Evolutionary conservation across 2,113 vertebrate species (phyloP).

Genomic region (Mirounga angustirostris): DNA sequence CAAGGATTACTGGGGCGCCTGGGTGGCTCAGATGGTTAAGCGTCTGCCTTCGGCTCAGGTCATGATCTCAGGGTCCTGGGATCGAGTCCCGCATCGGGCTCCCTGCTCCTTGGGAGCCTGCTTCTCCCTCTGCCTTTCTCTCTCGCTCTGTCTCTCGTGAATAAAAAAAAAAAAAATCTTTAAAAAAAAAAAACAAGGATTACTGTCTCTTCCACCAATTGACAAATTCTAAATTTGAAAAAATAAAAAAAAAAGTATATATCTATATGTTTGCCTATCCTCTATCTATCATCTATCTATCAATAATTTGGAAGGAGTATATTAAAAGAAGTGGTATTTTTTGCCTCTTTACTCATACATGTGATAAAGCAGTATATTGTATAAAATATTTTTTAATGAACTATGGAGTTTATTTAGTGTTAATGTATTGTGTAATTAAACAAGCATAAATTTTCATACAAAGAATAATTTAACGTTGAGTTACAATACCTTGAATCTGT

Average conservation of each 20-base stretch:
- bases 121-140: too few relatives aligned
- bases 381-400: not conserved
- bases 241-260: not conserved
- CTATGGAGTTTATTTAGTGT: not conserved
- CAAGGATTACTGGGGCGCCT: not conserved
- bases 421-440: not conserved
- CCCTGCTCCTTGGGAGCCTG: too few relatives aligned
- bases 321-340: not conserved
- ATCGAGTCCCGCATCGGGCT: too few relatives aligned
- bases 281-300: not conserved
- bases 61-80: too few relatives aligned
- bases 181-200: too few relatives aligned
- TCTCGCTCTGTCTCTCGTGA: too few relatives aligned
- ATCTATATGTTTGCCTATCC: accelerated
- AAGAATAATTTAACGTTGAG: not conserved
- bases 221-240: not conserved
- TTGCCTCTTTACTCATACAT: not conserved
- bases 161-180: too few relatives aligned
- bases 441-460: not conserved
- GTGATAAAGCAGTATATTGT: not conserved
- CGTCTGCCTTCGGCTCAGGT: too few relatives aligned
- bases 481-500: not conserved
- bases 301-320: not conserved
- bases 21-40: too few relatives aligned
- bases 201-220: not conserved